Percentiles rank a stretch among this genome's conserved stretches.
phyloP scores from a whole-genome alignment of 2,888 invertebrate species.

The Orchestes rusci region DNA sequence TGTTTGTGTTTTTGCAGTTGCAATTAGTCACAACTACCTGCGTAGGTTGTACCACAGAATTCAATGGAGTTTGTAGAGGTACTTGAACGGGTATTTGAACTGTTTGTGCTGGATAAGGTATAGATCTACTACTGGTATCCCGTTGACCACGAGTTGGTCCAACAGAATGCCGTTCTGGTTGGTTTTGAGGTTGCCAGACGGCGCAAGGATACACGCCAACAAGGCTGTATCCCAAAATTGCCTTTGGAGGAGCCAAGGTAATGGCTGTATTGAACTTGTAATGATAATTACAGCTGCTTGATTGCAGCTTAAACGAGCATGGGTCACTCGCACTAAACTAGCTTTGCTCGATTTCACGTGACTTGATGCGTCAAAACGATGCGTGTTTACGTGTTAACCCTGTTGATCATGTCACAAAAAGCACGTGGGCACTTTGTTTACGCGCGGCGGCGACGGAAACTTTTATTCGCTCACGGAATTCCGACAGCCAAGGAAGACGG shows the following conservation, averaged over 20 bases:
- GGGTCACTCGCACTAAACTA: slow-evolving; percentile 12
- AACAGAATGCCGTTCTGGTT: slow-evolving; percentile 22
- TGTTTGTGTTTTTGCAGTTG: slow-evolving; percentile 37
- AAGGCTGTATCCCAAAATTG: slow-evolving; percentile 48
- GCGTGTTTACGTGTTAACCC: slow-evolving; percentile 34
- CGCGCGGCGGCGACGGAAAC: slow-evolving; percentile 27
- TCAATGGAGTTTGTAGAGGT: slow-evolving; percentile 27
- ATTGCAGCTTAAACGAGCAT: slow-evolving; percentile 21
- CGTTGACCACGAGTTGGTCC: slow-evolving; percentile 27
- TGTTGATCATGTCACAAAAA: slow-evolving; percentile 41
- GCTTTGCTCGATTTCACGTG: slow-evolving; percentile 25
- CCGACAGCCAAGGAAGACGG: slow-evolving; percentile 17
- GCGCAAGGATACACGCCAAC: slow-evolving; percentile 51
- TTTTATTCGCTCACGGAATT: slow-evolving; percentile 12
- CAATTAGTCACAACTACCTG: slow-evolving; percentile 38
- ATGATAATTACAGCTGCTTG: slow-evolving; percentile 30
- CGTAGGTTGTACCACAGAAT: slow-evolving; percentile 32
- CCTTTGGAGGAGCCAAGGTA: slow-evolving; percentile 46
- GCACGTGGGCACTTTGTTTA: slow-evolving; percentile 20
- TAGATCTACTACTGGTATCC: slow-evolving; percentile 21
- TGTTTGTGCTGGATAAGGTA: slow-evolving; percentile 29
- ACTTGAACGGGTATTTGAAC: slow-evolving; percentile 26
- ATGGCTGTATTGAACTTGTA: slow-evolving; percentile 33
- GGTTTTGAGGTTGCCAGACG: slow-evolving; percentile 44
- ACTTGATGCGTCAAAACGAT: slow-evolving; percentile 35